Evolutionary conservation across 2,888 invertebrate genomes (phyloP), one percentile per base, ranked within the genome.

Genomic region (Scelioninae gen. 1): DNA sequence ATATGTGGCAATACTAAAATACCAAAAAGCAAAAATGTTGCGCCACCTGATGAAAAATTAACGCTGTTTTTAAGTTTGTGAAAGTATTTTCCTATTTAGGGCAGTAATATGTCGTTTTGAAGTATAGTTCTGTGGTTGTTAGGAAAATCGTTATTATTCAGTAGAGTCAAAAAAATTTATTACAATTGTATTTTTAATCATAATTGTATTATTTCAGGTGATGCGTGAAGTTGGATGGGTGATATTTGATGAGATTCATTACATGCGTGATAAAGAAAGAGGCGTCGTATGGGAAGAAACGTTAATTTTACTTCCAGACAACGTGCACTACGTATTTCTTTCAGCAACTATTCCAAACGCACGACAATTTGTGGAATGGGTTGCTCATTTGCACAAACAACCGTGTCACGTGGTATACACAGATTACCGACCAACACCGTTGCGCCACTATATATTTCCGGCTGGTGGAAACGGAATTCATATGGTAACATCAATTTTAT

Each of bases 221-320:
- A 99, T 99, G 97, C 94, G 99, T 79, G 99, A 99, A 94, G 99
- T 99, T 0, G 99, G 99, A 62, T 99, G 99, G 99, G 99, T 99
- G 0, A 94, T 99, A 68, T 99, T 99, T 93, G 99, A 99, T 92
- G 99, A 99, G 93, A 99, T 99, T 88, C 99, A 99, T 93, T 99
- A 99, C 92, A 99, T 99, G 99, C 95, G 99, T 88, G 99, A 99
- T 92, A 99, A 99, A 93, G 99, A 99, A 92, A 95, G 99, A 90
- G 99, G 99, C 62, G 99, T 99, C 8, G 99, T 99, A 0, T 99
- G 99, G 99, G 98, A 99, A 94, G 99, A 99, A 93, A 99, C 99
- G 0, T 94, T 99, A 40, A 99, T 99, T 89, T 94, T 99, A 38
- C 93, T 99, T 43, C 99, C 99, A 0, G 98, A 99, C 92, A 98